Percentiles rank a stretch among this genome's conserved stretches.
phyloP scores from a whole-genome alignment of 2,797 vertebrate species.

The Mallotus villosus region DNA sequence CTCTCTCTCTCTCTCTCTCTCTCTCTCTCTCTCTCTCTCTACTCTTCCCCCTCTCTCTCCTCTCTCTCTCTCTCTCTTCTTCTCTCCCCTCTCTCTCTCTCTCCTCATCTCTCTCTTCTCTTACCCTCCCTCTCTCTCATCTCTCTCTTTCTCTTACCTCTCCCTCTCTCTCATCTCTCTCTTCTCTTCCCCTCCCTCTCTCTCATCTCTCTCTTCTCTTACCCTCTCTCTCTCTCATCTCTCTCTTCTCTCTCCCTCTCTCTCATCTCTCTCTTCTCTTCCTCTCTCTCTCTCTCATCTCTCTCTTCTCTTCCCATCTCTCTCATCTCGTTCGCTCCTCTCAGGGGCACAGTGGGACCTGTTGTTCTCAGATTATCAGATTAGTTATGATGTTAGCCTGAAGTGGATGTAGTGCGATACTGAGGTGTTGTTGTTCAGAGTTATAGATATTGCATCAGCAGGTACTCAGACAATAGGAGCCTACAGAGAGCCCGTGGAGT shows the following conservation, averaged over 20 bases:
- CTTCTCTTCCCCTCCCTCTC: conserved; percentile 12
- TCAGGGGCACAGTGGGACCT: background rate
- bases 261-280: conserved; percentile 48
- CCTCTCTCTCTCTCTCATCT: conserved; percentile 24
- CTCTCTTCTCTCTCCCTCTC: conserved; percentile 54
- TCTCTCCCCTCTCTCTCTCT: conserved; percentile 42
- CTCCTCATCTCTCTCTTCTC: background rate
- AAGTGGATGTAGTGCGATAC: no score
- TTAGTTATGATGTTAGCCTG: background rate
- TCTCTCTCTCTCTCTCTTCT: conserved; percentile 47
- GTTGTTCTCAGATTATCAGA: background rate
- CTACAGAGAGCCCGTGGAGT: background rate
- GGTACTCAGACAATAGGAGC: background rate
- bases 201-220: conserved; percentile 47
- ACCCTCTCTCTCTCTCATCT: conserved; percentile 13
- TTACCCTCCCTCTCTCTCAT: conserved; percentile 1
- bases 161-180: background rate
- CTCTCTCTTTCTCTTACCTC: background rate
- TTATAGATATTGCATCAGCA: background rate
- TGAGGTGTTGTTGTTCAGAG: background rate
- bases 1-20: conserved; percentile 48
- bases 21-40: conserved; percentile 24
- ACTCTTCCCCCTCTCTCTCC: conserved; percentile 54
- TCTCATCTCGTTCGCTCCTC: background rate
- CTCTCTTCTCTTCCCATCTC: background rate